Base-by-base conservation (phyloP, 2,888 invertebrate species). In the Drosophila conformis region DNA sequence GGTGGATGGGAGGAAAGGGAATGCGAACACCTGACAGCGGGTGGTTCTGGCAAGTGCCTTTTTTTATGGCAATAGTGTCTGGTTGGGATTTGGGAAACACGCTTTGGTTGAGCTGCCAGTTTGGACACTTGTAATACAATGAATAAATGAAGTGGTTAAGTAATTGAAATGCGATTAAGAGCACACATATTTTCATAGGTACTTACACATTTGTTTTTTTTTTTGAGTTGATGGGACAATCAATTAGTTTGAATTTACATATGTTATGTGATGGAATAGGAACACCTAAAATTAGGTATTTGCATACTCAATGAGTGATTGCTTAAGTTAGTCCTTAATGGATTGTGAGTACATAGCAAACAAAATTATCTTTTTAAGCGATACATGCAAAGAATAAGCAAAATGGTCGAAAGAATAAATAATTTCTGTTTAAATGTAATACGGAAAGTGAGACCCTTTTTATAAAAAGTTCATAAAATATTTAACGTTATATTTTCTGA, bases 121-220 rank as follows among this genome's bases (percentile, higher is more conserved):
- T 83, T 75, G 85, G 82, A 83, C 86, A 85, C 83, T 82, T 85
- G 86, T 85, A 73, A 78, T 82, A 65, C 88, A 80, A 80, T 87
- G 88, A 85, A 85, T 87, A 85, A 87, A 85, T 87, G 81, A 85
- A 85, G 82, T 87, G 77, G 70, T 80, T 82, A 80, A 81, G 84
- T 85, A 87, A 85, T 86, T 88, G 88, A 85, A 85, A 85, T 82
- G 80, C 83, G 88, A 85, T 86, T 87, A 85, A 86, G 71, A 69
- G 56, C 61, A 67, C 57, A 68, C 57, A 57, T 62, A 66, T 72
- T 67, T 73, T 51, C 70, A 69, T 64, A 69, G 64, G 66, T 46
- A 48, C 61, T 40, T 29, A 31, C 35, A 51, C 57, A 35, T n/a
- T 42, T 42, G n/a, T 25, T 21, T 10, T 29, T 31, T 33, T 10